Evolutionary conservation across 2,888 invertebrate genomes (phyloP).

Genomic region (Epinotia nisella): DNA sequence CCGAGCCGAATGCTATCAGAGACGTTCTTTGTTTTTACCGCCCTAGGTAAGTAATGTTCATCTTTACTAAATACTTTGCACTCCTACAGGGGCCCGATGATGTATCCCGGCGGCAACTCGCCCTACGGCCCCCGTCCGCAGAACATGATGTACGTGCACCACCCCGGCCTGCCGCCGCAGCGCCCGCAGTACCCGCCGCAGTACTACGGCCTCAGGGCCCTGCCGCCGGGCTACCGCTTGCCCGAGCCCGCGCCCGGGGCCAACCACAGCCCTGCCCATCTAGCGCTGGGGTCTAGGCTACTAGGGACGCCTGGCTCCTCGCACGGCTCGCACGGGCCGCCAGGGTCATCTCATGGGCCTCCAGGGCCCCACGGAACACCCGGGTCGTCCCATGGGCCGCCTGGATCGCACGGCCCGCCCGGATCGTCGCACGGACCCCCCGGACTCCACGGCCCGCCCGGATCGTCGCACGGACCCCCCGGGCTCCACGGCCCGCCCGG

Average conservation of each 20-base stretch:
- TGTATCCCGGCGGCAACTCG: conserved; percentile 66
- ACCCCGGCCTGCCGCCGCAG: conserved; percentile 46
- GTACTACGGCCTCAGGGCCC: conserved; percentile 60
- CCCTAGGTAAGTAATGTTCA: too few relatives aligned
- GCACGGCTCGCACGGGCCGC: conserved; percentile 44
- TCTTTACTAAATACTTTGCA: neutral
- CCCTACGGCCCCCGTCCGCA: conserved; percentile 63
- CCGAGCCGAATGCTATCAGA: too few relatives aligned
- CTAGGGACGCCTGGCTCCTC: conserved; percentile 45
- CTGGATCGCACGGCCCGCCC: conserved; percentile 37
- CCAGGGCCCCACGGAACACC: conserved; percentile 37
- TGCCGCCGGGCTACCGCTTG: conserved; percentile 43
- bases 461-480: neutral
- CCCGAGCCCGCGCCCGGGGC: conserved; percentile 11
- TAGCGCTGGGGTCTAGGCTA: conserved; percentile 2
- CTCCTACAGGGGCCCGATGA: conserved; percentile 69
- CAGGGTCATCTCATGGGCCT: conserved; percentile 17
- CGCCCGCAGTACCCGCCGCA: conserved; percentile 67
- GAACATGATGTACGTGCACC: conserved; percentile 52
- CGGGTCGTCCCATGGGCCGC: conserved; percentile 43
- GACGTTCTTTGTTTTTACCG: too few relatives aligned
- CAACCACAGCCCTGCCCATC: neutral
- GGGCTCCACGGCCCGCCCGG: conserved; percentile 43
- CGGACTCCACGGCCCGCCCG: neutral
- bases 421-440: conserved; percentile 23